A percentile compares a stretch with the other conserved stretches of the same genome.
Evolutionary conservation across 2,888 invertebrate genomes (phyloP).

Genomic region (Mesorhabditis spiculigera): DNA sequence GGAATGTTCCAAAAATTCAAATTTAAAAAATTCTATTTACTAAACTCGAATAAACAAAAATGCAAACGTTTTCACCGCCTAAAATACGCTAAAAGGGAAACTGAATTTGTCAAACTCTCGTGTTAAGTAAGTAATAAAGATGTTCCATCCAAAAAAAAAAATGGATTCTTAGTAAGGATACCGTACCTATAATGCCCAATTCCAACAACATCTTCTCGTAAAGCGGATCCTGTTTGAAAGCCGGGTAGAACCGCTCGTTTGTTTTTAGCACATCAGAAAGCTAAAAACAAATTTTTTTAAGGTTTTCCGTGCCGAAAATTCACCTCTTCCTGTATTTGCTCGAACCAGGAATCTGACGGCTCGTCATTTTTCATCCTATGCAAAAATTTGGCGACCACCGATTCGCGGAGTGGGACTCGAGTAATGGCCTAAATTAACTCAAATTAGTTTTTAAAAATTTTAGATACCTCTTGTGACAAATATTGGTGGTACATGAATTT

Average conservation of each 20-base stretch:
- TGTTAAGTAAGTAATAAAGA: no score
- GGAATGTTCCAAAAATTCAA: no score
- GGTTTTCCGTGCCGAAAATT: neutral
- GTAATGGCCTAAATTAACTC: slow-evolving; percentile 65
- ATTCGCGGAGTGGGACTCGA: slow-evolving; percentile 69
- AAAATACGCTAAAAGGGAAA: no score
- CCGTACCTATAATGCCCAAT: neutral
- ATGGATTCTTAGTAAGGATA: no score
- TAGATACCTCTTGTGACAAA: slow-evolving; percentile 69
- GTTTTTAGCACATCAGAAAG: slow-evolving; percentile 62
- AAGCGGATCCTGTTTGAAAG: slow-evolving; percentile 70
- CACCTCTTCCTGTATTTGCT: slow-evolving; percentile 70
- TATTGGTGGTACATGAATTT: slow-evolving; percentile 75
- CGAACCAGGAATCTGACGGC: slow-evolving; percentile 76
- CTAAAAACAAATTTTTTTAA: slow-evolving; percentile 6
- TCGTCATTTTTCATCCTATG: slow-evolving; percentile 69
- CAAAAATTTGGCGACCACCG: slow-evolving; percentile 67
- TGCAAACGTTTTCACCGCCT: no score
- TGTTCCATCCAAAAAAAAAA: no score
- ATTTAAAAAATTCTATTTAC: no score
- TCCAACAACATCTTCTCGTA: slow-evolving; percentile 73
- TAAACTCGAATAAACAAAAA: no score
- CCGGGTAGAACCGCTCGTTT: slow-evolving; percentile 68
- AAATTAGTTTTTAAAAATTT: neutral
- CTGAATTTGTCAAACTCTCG: no score